phyloP scores from a whole-genome alignment of 2,797 vertebrate species.

The Buceros bicornis region DNA sequence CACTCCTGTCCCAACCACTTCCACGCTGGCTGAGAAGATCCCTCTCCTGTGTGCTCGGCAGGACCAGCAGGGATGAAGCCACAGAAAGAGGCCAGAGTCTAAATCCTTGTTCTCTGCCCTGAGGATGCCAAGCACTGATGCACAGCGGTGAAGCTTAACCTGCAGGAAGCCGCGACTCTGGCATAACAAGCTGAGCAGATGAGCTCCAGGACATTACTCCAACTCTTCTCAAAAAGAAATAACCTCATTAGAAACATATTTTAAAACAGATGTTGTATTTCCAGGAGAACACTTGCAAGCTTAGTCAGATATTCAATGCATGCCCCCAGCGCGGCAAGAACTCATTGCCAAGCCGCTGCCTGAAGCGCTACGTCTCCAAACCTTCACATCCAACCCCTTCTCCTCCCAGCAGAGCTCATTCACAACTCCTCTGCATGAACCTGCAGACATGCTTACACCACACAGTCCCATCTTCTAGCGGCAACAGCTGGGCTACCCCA shows the following conservation, averaged over 20 bases:
- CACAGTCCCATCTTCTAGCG: background rate
- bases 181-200: background rate
- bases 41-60: background rate
- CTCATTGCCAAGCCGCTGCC: background rate
- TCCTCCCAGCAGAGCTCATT: background rate
- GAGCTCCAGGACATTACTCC: background rate
- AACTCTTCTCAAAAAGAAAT: background rate
- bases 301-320: background rate
- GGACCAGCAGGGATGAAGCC: background rate
- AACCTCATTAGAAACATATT: background rate
- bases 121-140: fast-evolving
- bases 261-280: background rate
- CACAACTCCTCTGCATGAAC: background rate
- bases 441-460: background rate
- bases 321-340: background rate
- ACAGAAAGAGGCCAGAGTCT: background rate
- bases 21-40: background rate
- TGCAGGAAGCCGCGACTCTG: background rate
- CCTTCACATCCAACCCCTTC: background rate
- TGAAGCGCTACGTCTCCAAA: background rate
- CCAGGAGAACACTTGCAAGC: background rate
- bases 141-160: background rate
- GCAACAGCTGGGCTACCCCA: background rate
- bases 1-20: background rate
- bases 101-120: background rate